Base-by-base conservation (phyloP, 2,113 vertebrate genomes). In the Pseudopipra pipra region DNA sequence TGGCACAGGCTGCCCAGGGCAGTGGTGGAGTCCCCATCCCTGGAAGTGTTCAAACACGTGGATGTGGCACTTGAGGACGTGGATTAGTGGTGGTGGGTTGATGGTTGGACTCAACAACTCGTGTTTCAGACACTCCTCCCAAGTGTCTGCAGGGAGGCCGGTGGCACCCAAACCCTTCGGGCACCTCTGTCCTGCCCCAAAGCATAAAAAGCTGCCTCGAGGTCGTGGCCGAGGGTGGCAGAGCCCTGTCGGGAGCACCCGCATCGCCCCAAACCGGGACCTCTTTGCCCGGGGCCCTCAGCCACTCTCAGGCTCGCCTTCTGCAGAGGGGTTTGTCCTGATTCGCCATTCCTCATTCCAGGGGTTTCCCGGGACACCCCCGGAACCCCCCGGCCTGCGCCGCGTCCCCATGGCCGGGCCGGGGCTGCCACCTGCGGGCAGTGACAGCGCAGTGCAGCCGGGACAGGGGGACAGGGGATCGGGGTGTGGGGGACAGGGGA, bases 171-270 rank as follows among this genome's bases (percentile, higher is more conserved):
- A 49, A 37, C 15, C 37, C n/a, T 41, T 11, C 0, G 2, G 27
- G 35, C 1, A 0, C 58, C 62, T 19, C 47, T 0, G 1, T 21
- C 14, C 71, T 23, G 1, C 6, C 66, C 12, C 1, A 5, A 54
- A 55, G 5, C 14, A 8, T 1, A 1, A 30, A 30, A 47, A 58
- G 8, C 31, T 33, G 1, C 35, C 27, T 7, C 61, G 30, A 9
- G 23, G 10, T 46, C 8, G 9, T 22, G 10, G 33, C 8, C 5
- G 6, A 33, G 49, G 44, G 19, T 2, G 16, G 27, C 59, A 35
- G 39, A 33, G 12, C 20, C 7, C 11, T 2, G 7, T 12, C 0
- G 1, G 39, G 87, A 35, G 33, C 68, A 14, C 3, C 80, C 5
- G 68, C 74, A 8, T 23, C 8, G 12, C 27, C 51, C 51, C 49